Base-by-base conservation (phyloP, 2,888 invertebrate genomes). In the Tipula confusa region DNA sequence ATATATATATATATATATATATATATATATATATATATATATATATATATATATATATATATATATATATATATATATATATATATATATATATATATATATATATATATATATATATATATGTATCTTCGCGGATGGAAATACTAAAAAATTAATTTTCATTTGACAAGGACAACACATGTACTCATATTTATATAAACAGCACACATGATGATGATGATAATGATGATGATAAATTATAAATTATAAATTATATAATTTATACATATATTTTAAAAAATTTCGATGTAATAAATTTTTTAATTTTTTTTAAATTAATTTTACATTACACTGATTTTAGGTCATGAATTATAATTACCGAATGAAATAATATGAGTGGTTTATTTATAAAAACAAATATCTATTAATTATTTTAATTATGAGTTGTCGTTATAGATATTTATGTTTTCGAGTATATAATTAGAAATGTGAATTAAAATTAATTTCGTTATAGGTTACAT, bases 291-390 rank as follows among this genome's bases (percentile, higher is more conserved):
- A 64, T 64, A 64, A 18, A n/a, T 64, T 64, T 64, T n/a, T n/a
- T n/a, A n/a, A n/a, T n/a, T n/a, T 43, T 43, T 43, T 24, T 64
- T 64, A 9, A 64, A 64, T 64, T 64, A 64, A 64, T 64, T 64
- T 64, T 64, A 64, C 64, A 64, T 64, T 64, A 64, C 64, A 64
- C 64, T 64, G 64, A 64, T 64, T 64, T 64, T 64, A 64, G 64
- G 64, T 64, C 64, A 64, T 64, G 64, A 64, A 64, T 64, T 64
- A 64, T 64, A 64, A 64, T 64, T 64, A 24, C 15, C 7, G 24
- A 24, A 64, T 64, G 43, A n/a, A 43, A 43, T 43, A 36, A 43
- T 43, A n/a, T 43, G 43, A 64, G 64, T 24, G 64, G 24, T 7
- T 64, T 64, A 64, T 64, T 64, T 64, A 24, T 64, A 64, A 64